Base-by-base conservation (phyloP, 2,797 vertebrate genomes). In the Pseudochaenichthys georgianus region DNA sequence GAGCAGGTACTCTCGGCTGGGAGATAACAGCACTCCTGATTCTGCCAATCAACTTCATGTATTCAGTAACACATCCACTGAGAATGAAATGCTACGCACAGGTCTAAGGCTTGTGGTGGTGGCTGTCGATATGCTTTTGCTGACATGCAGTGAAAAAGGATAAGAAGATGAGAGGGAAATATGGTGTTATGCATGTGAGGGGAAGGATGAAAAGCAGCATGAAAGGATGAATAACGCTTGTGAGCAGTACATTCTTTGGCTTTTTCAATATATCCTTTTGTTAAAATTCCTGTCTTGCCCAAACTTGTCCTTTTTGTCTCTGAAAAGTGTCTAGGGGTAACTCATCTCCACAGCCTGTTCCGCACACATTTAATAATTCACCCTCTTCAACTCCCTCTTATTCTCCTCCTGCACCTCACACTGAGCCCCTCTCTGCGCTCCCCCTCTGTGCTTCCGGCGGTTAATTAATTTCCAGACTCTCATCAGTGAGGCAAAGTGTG, bases 401-500 rank as follows among this genome's bases (percentile, higher is more conserved):
- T 73, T 80, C 64, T 76, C 57, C 61, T 64, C 68, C 70, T 58
- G 50, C 47, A 54, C 62, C 75, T 78, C 74, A 54, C 78, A 60
- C 66, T 77, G 58, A 84, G 65, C 73, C 73, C 61, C 77, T 75
- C 79, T 78, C 59, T 73, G 69, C 57, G 63, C 81, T 78, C 69
- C 74, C 70, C 54, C 64, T 79, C 78, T 79, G 74, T 45, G 83
- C 84, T 87, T 79, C 76, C 64, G 83, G 76, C 65, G 79, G 64
- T 69, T 88, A 84, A 92, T 91, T 90, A 75, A 92, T 92, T 87
- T 84, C 90, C 92, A 91, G 89, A 90, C 80, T 85, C 86, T 90
- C 86, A 87, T 90, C 87, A 84, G 85, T 51, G 76, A 88, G 77
- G 81, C 80, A 88, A 90, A 90, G 88, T 89, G 80, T 63, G 75